Base-by-base conservation (phyloP, 2,888 invertebrate species). In the Charanyca ferruginea region DNA sequence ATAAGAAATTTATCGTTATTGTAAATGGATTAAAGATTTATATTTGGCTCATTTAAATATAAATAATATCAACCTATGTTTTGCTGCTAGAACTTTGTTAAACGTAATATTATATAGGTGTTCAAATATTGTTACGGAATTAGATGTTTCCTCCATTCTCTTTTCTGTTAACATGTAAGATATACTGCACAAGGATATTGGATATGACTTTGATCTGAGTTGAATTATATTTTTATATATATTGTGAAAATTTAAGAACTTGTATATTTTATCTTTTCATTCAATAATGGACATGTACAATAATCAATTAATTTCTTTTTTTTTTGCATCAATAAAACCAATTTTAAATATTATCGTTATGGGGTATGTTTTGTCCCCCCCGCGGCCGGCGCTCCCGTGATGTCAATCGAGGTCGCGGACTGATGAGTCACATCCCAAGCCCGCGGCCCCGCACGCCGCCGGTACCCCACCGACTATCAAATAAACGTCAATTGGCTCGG, bases 171-270 rank as follows among this genome's bases (percentile, higher is more conserved):
- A 91, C 86, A 89, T 89, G 81, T 94, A 94, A 93, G 92, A 86
- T 89, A 90, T 89, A 92, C 89, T 94, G 95, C 95, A 95, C 95
- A 95, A 95, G 95, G 95, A 95, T 95, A 95, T 95, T 95, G 95
- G 94, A 94, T 92, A 91, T 86, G 85, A 93, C 91, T 93, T 93
- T 91, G 94, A 95, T 95, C 95, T 94, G 94, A 94, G 94, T 95
- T 95, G 89, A 90, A 94, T 94, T 94, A 94, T 95, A 94, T 95
- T 94, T 82, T 94, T 95, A 93, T 95, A 92, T 90, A 94, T 94
- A 93, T 92, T 89, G 91, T 94, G 94, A 90, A 92, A 94, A 94
- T 89, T 92, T 92, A 90, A 91, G 89, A 91, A 93, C 91, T 91
- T 94, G 94, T 94, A 95, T 95, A 94, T 94, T 95, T 94, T 93